These are phyloP conservation scores for Ylistrum balloti DNA, from an alignment of 1,140 invertebrate species.

Conservation along the genomic window DNA sequence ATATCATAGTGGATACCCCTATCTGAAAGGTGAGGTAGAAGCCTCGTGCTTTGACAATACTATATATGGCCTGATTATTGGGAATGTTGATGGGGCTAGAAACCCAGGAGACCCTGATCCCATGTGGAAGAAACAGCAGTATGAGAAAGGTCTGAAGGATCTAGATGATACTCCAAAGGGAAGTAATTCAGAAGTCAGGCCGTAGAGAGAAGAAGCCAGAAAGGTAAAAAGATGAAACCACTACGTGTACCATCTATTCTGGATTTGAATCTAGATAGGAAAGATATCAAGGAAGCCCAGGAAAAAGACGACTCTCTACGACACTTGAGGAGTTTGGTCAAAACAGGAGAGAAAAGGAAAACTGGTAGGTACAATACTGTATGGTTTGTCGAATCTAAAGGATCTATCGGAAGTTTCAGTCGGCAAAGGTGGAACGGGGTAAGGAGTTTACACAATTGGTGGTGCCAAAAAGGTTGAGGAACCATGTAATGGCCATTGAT, in stretches of 20 bases:
- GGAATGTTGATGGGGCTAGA: constrained; percentile 58
- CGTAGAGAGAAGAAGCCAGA: background rate
- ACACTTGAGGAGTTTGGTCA: background rate
- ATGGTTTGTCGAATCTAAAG: background rate
- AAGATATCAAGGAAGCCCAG: background rate
- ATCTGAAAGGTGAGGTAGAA: constrained; percentile 51
- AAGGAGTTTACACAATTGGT: constrained; percentile 46
- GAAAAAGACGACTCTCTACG: background rate
- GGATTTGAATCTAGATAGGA: background rate
- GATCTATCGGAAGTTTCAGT: constrained; percentile 47
- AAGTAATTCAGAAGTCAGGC: background rate
- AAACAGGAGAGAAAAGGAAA: background rate
- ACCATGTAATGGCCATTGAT: constrained; percentile 42
- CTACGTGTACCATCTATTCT: no score
- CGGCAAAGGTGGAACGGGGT: background rate
- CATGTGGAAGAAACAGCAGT: background rate
- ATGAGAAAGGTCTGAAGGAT: background rate
- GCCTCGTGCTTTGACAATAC: constrained; percentile 56
- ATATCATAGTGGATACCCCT: constrained; percentile 48
- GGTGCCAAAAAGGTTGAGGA: constrained; percentile 49
- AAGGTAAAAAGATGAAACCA: no score
- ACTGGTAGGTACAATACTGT: background rate
- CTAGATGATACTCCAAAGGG: background rate
- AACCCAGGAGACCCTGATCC: constrained; percentile 26
- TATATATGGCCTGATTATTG: constrained; percentile 60